Evolutionary conservation across 2,113 vertebrate species (phyloP).

Genomic region (Notarius lentiginosus): DNA sequence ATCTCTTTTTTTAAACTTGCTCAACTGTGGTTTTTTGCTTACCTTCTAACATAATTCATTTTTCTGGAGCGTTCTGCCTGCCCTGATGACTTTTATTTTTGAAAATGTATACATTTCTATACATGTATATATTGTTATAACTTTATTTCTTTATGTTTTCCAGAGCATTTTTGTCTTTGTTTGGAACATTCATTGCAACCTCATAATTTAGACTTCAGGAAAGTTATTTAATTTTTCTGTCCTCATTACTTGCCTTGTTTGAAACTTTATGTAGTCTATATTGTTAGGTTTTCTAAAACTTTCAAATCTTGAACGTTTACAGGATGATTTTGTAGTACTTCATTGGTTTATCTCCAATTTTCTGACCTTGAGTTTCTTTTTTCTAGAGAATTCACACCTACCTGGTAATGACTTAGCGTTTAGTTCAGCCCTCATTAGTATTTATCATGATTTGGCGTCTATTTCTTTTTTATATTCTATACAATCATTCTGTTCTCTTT

Average conservation of each 20-base stretch:
- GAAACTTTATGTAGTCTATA: not conserved
- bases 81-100: too few relatives aligned
- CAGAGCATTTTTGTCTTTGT: not conserved
- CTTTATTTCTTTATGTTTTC: not conserved
- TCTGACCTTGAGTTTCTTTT: too few relatives aligned
- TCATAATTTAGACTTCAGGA: not conserved
- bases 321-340: not conserved
- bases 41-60: not conserved
- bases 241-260: not conserved
- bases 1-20: not conserved
- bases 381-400: too few relatives aligned
- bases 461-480: not conserved
- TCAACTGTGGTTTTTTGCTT: not conserved
- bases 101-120: not conserved
- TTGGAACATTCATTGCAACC: not conserved
- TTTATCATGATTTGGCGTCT: too few relatives aligned
- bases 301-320: not conserved
- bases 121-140: not conserved
- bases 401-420: too few relatives aligned
- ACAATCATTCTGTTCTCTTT: not conserved
- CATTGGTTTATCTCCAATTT: not conserved
- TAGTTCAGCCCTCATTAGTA: too few relatives aligned
- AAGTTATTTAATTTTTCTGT: not conserved
- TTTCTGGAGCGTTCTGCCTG: too few relatives aligned
- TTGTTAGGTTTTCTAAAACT: not conserved